Conservation (phyloP, 2,797 vertebrate species). For the Ispidina lecontei region DNA sequence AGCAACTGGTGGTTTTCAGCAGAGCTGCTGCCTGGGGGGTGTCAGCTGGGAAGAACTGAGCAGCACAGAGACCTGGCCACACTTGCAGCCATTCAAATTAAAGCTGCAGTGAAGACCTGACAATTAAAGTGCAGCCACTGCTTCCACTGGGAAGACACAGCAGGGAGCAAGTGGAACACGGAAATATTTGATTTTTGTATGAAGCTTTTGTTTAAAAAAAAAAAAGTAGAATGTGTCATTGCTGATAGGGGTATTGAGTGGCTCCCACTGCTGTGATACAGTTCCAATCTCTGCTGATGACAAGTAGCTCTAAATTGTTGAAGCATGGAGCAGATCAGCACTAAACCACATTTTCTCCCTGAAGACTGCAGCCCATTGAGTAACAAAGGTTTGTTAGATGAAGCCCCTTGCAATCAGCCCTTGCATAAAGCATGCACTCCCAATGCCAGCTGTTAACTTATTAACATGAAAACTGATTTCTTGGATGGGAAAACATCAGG, state of each 20-base stretch:
- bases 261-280: neutral
- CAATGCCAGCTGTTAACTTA: neutral
- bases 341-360: constrained; percentile 14
- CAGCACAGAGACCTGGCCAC: neutral
- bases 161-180: neutral
- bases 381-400: neutral
- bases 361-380: neutral
- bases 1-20: neutral
- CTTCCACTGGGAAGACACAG: neutral
- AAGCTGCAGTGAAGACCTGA: neutral
- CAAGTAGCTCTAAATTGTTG: neutral
- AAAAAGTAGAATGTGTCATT: neutral
- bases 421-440: neutral
- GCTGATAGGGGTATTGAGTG: neutral
- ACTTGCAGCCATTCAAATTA: neutral
- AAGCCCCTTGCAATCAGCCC: constrained; percentile 17
- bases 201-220: constrained; percentile 21
- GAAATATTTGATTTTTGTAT: neutral
- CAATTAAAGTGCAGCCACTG: neutral
- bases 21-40: neutral
- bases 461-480: constrained; percentile 15
- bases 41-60: neutral
- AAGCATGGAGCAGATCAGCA: neutral
- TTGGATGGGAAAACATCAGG: neutral
- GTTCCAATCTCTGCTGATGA: constrained; percentile 30